Evolutionary conservation across 2,888 invertebrate genomes (phyloP).

Genomic region (Xanthia togata): DNA sequence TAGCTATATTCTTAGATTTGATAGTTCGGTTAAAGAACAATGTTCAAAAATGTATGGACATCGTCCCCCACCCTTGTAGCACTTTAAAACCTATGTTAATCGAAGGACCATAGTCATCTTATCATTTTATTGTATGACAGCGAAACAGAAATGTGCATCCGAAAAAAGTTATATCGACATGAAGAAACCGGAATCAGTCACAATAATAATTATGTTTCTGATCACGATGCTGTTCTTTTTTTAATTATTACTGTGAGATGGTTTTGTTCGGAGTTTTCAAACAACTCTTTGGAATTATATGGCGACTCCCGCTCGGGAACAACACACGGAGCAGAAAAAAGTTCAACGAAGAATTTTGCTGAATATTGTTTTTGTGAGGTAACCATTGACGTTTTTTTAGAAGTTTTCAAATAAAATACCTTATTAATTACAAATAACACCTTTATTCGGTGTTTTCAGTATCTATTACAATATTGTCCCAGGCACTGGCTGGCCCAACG

Average conservation of each 20-base stretch:
- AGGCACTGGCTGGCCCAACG: no score
- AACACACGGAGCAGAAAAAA: background rate
- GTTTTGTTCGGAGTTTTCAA: background rate
- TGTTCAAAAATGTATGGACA: no score
- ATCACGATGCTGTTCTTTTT: background rate
- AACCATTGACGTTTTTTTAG: background rate
- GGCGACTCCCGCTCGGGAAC: background rate
- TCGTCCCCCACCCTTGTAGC: background rate
- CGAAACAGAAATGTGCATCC: background rate
- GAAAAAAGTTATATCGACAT: background rate
- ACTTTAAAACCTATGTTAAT: background rate
- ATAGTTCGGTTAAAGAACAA: no score
- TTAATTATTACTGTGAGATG: background rate
- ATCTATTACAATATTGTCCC: no score
- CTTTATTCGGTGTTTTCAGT: no score
- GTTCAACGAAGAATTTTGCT: no score
- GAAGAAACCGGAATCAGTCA: no score
- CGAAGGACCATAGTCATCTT: background rate
- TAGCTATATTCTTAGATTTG: no score
- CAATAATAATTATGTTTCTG: background rate
- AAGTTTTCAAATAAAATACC: background rate
- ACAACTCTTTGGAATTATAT: background rate
- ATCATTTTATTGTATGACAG: slow-evolving; percentile 1
- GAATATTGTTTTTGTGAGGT: background rate
- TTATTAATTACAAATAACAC: no score